Evolutionary conservation across 1,140 invertebrate species (phyloP).

Genomic region (Bombus confusus): DNA sequence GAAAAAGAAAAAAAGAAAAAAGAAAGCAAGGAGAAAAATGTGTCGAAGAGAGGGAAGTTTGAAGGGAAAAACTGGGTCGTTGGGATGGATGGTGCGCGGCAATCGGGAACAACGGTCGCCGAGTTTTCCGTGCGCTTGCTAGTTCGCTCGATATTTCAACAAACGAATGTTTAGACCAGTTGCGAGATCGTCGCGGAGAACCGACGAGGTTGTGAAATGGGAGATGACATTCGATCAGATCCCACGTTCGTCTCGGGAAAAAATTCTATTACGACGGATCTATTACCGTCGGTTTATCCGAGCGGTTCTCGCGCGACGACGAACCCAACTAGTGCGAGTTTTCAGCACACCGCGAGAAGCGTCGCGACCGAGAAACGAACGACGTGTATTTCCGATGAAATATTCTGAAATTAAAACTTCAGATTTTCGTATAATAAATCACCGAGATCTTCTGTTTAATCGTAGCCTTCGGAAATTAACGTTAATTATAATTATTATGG

Average conservation of each 20-base stretch:
- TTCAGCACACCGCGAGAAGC: constrained; percentile 9
- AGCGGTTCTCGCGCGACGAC: not conserved
- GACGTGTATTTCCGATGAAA: too few species aligned
- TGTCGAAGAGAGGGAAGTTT: not conserved
- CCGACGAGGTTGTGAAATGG: not conserved
- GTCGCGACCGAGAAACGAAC: not conserved
- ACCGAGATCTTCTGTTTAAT: not conserved
- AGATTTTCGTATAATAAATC: not conserved
- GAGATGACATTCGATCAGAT: constrained; percentile 36
- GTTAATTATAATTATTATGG: too few species aligned
- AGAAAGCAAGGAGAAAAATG: not conserved
- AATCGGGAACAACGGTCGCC: constrained; percentile 19
- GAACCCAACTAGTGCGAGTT: not conserved
- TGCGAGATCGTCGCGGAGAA: not conserved
- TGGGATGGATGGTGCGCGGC: not conserved
- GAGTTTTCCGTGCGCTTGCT: not conserved
- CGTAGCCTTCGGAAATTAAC: not conserved
- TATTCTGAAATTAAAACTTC: not conserved
- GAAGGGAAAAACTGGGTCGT: constrained; percentile 14
- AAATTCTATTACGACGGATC: constrained; percentile 18
- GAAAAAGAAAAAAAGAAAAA: not conserved
- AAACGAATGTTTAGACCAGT: constrained; percentile 9
- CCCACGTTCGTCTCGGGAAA: not conserved
- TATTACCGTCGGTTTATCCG: constrained; percentile 23
- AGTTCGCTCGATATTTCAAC: not conserved